A percentile compares a stretch with the other conserved stretches of the same genome.
Conservation (phyloP, 2,888 invertebrate genomes). For the Caenorhabditis sp. region DNA sequence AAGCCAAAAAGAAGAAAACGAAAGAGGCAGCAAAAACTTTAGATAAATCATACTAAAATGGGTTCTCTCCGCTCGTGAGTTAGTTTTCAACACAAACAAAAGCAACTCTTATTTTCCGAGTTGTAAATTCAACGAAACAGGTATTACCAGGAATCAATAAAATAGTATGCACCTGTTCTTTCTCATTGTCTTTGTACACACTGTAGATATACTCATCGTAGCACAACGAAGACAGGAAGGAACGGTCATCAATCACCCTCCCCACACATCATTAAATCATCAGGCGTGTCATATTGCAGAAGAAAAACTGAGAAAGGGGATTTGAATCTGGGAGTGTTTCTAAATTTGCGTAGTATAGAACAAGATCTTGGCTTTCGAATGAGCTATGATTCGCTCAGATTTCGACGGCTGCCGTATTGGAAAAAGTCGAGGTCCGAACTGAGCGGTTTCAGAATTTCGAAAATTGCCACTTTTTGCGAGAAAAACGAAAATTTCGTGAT, state of each 20-base stretch:
- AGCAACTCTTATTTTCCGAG: not conserved
- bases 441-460: too few species aligned
- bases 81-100: slow-evolving; percentile 16
- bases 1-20: not conserved
- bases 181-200: slow-evolving; percentile 48
- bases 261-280: slow-evolving; percentile 60
- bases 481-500: too few species aligned
- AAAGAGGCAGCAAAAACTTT: slow-evolving; percentile 2
- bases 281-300: slow-evolving; percentile 42
- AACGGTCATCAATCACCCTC: slow-evolving; percentile 52
- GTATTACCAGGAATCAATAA: slow-evolving; percentile 10
- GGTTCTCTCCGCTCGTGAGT: slow-evolving; percentile 4
- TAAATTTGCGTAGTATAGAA: too few species aligned
- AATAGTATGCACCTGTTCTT: slow-evolving; percentile 56
- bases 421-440: too few species aligned
- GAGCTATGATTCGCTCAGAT: too few species aligned
- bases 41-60: slow-evolving; percentile 46
- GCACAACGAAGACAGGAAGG: slow-evolving; percentile 1
- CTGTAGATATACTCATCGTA: not conserved
- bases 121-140: not conserved
- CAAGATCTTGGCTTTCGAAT: too few species aligned
- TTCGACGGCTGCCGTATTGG: too few species aligned
- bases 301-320: slow-evolving; percentile 4
- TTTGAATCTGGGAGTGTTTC: too few species aligned
- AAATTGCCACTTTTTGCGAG: too few species aligned